Evolutionary conservation across 2,113 vertebrate genomes (phyloP), one percentile per base, ranked within the genome.

Genomic region (Mystacornis crossleyi): DNA sequence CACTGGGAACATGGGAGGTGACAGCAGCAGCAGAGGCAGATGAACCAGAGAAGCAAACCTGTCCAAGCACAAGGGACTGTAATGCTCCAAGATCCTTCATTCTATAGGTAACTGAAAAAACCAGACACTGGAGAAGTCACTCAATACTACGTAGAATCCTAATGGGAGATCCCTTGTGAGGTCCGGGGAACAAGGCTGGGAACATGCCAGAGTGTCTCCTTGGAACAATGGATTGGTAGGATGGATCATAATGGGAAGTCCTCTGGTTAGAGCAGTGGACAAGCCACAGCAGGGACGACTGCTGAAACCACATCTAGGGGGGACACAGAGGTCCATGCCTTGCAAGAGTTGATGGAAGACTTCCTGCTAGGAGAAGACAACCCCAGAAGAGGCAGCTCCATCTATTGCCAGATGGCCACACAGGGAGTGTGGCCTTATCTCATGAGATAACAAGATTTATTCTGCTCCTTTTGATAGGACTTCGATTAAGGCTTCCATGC

Each of bases 271-370:
- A 82, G 33, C 55, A 83, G n/a, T 73, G 79, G 51, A 50, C 64
- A 43, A 87, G 5, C 36, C 33, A 71, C 45, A 60, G 51, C 55
- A 88, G 38, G 20, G 15, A 60, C 90, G 86, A 48, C 45, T 77
- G 85, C 85, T 96, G 90, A 92, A 94, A 71, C 43, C 42, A 60
- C 53, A 7, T 89, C 94, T 89, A 89, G 61, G 82, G 89, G 79
- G 53, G 18, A 34, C 40, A 64, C 14, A 65, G 48, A 61, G 55
- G 65, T 86, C 69, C 55, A 38, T 50, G 53, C 13, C 1, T 86
- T 84, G 72, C 82, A 90, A 64, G 79, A 81, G 14, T 50, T 96
- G 94, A 96, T 96, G 94, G 80, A 96, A 92, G 72, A 86, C 92
- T 97, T 97, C 96, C 95, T 92, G 69, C 31, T 50, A 92, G 79